Base-by-base conservation (phyloP, 2,888 invertebrate genomes). In the Chrysolina americana region DNA sequence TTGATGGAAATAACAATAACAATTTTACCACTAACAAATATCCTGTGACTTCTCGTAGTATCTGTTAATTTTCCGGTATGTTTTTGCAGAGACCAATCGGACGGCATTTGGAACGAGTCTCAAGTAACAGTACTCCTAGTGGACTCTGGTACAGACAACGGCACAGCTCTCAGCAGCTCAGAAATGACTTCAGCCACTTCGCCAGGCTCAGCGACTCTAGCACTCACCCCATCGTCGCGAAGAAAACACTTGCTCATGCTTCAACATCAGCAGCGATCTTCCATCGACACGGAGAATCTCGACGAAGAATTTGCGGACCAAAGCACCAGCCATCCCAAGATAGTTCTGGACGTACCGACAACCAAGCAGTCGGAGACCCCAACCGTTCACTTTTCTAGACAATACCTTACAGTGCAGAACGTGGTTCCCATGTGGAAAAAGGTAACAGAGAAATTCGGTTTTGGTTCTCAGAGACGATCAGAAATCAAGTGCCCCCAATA, bases 31-130 rank as follows among this genome's bases (percentile, higher is more conserved):
- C n/a, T n/a, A n/a, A n/a, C 28, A 28, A 28, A 28, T 28, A 28
- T 28, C 28, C 28, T 28, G 28, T 5, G 28, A 28, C 2, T 28
- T 28, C 28, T 28, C 28, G 2, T 28, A 28, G 5, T 5, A 28
- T 28, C 28, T 28, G 2, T 28, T 28, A 28, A n/a, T 28, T 28
- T 28, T 28, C 28, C 28, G 5, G 2, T 28, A 28, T 28, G 5
- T 28, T 5, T 21, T 75, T 79, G 53, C 65, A 89, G 94, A 84
- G 96, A 96, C 86, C 95, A 95, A 87, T 95, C 95, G 64, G 96
- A 96, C 85, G 94, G 95, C 84, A 93, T 95, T 84, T 96, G 96
- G 95, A 96, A 96, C 88, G 96, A 96, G 89, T 96, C 96, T 13
- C 96, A 96, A 89, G 93, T 94, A 10, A 96, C 95, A 0, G 94